These are phyloP conservation scores for Amaurobius ferox DNA, from an alignment of 2,888 invertebrate genomes.

Conservation along the genomic window DNA sequence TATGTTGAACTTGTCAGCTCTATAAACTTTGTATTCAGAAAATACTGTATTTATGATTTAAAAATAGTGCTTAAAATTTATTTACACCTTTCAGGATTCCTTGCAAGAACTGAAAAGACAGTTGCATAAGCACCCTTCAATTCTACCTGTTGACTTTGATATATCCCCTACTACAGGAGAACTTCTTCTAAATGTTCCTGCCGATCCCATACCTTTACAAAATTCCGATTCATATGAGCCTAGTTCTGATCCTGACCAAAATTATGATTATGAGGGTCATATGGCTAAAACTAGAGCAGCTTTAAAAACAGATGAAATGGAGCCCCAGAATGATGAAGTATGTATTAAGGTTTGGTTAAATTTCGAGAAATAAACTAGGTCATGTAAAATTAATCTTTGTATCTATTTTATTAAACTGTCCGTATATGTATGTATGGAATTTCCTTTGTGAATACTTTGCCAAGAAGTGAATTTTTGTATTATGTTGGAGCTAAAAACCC, in stretches of 20 bases:
- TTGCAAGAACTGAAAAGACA: conserved; percentile 90
- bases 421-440: no score
- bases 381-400: no score
- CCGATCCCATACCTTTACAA: conserved; percentile 75
- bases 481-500: no score
- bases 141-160: conserved; percentile 94
- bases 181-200: conserved; percentile 83
- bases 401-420: no score
- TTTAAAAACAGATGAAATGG: conserved; percentile 54
- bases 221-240: conserved; percentile 73
- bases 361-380: no score
- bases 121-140: conserved; percentile 92
- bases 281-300: conserved; percentile 27
- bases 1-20: no score
- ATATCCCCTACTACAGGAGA: conserved; percentile 87
- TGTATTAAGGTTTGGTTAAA: no score
- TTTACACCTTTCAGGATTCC: conserved; percentile 85
- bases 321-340: conserved; percentile 42
- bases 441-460: no score
- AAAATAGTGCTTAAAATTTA: no score
- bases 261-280: conserved; percentile 73
- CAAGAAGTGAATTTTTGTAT: no score
- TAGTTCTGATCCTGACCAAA: conserved; percentile 73
- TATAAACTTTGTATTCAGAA: no score
- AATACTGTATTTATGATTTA: no score